Conservation (phyloP, 2,113 vertebrate species). For the Cebus imitator region DNA sequence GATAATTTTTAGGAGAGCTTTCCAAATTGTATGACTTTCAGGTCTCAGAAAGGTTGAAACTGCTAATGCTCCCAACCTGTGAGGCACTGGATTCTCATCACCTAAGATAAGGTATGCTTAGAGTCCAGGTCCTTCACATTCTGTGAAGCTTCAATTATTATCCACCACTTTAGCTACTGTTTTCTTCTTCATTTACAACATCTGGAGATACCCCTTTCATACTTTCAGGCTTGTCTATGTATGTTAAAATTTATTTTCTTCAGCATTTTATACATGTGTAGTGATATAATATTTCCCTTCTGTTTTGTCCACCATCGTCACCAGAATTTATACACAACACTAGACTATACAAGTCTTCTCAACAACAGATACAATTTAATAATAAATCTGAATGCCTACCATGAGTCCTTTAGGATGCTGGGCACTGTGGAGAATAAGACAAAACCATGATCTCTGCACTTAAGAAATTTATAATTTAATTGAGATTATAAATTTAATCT, state of each 20-base stretch:
- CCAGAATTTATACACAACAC: background rate
- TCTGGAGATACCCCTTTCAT: background rate
- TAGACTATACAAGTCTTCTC: background rate
- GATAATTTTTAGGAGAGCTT: background rate
- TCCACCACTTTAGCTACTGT: background rate
- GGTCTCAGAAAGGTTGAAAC: background rate
- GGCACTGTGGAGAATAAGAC: background rate
- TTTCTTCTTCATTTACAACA: background rate
- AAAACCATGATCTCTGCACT: constrained; percentile 5
- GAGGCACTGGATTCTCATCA: background rate
- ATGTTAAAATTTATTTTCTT: background rate
- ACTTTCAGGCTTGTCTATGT: background rate
- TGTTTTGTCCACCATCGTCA: background rate
- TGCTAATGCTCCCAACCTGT: background rate
- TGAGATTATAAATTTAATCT: background rate
- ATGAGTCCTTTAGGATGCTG: background rate
- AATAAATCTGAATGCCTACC: background rate
- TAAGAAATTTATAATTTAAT: background rate
- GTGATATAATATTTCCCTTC: background rate
- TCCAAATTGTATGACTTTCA: background rate
- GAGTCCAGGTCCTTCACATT: background rate
- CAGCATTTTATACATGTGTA: background rate
- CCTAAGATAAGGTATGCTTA: background rate
- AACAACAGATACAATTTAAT: background rate
- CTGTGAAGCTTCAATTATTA: background rate